Base-by-base conservation (phyloP, 2,797 vertebrate species). In the Choloepus didactylus region DNA sequence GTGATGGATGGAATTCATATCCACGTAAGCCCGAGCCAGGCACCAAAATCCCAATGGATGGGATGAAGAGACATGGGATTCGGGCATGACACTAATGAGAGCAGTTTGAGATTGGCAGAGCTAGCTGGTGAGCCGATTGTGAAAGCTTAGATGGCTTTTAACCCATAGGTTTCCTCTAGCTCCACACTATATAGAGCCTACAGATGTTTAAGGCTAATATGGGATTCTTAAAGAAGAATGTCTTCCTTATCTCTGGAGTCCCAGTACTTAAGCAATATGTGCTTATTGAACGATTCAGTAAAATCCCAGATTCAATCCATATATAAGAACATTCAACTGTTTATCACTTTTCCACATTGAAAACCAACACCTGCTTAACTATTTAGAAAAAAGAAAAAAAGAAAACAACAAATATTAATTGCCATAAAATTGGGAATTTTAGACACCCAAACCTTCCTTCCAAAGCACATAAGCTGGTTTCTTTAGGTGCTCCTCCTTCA, bases 401-500 rank as follows among this genome's bases (percentile, higher is more conserved):
- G 51, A 91, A 83, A 56, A 75, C 9, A 56, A 79, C 7, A 93
- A 90, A 79, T 66, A 31, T 72, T 80, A 96, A 94, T 73, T 95
- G 56, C 31, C 89, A 4, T 73, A 69, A 95, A 79, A 84, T 25
- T 66, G 35, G 38, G 27, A 69, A 70, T 84, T 94, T 95, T 76
- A 72, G 76, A 81, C 12, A 72, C 4, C 23, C n/a, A 93, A 77
- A 25, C 44, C 16, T 84, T 87, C 41, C 56, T 91, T 93, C 21
- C 76, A 95, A 96, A 89, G 83, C 75, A 93, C 54, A 91, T 92
- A 93, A 76, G 16, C 81, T 84, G 56, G n/a, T 29, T 84, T 54
- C 35, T 91, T 92, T 96, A 87, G 70, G 21, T 88, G 72, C 75
- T 92, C 94, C 92, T 93, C 64, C 70, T 96, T 91, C 95, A 87